A percentile compares a stretch with the other conserved stretches of the same genome.
Evolutionary conservation across 2,113 vertebrate genomes (phyloP).

Genomic region (Aramus guarauna): DNA sequence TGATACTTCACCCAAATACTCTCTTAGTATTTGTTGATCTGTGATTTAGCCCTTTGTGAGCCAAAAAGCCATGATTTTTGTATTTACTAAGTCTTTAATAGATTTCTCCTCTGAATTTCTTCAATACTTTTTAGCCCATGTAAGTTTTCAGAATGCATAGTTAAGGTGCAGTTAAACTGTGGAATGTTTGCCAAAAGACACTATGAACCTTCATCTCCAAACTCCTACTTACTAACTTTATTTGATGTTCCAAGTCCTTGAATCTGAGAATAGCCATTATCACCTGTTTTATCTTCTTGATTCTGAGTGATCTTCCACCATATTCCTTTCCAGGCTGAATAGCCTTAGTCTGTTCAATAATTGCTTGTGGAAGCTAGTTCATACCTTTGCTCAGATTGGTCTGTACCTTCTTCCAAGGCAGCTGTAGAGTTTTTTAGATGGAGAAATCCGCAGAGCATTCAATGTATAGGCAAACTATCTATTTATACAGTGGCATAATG

Average conservation of each 20-base stretch:
- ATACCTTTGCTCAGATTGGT: background rate
- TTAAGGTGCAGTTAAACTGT: background rate
- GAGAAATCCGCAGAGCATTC: background rate
- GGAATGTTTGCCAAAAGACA: background rate
- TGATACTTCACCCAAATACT: background rate
- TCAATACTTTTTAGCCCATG: background rate
- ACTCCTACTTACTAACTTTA: background rate
- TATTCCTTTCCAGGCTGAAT: background rate
- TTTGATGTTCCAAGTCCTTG: background rate
- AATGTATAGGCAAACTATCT: background rate
- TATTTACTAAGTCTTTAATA: background rate
- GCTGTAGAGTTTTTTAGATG: background rate
- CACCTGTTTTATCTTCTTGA: background rate
- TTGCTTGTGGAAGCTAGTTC: background rate
- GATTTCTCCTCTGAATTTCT: background rate
- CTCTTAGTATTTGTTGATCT: background rate
- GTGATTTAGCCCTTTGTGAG: background rate
- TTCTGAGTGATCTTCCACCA: background rate
- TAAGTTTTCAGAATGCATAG: background rate
- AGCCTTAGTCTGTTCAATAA: background rate
- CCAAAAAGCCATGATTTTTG: background rate
- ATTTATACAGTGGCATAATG: background rate
- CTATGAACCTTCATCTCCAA: background rate
- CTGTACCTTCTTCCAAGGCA: background rate
- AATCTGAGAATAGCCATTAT: background rate